Percentiles rank a stretch among this genome's conserved stretches.
Evolutionary conservation across 2,888 invertebrate species (phyloP).

Genomic region (Brachynemurus nebulosus): DNA sequence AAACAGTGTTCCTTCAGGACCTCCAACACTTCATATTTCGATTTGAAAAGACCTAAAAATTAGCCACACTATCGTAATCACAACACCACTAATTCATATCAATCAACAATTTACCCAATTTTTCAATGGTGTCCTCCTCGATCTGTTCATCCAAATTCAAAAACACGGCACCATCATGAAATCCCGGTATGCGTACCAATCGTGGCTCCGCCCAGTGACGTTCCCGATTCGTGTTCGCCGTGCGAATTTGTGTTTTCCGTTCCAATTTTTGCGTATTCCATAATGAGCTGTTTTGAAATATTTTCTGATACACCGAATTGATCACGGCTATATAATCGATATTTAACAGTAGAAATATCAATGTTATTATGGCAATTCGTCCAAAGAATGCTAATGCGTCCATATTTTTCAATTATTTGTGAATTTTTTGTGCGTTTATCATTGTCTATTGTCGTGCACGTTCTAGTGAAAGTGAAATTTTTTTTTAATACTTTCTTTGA

Average conservation of each 20-base stretch:
- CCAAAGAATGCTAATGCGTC: neutral
- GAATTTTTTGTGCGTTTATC: too few relatives aligned
- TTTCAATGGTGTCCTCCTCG: neutral
- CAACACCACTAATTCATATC: too few relatives aligned
- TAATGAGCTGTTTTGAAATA: neutral
- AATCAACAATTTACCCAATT: too few relatives aligned
- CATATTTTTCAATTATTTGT: too few relatives aligned
- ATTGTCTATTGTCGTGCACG: too few relatives aligned
- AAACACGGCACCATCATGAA: neutral
- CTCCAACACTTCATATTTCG: neutral
- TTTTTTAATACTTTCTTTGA: too few relatives aligned
- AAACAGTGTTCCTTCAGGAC: slow-evolving; percentile 29
- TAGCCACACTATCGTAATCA: too few relatives aligned
- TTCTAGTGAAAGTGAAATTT: too few relatives aligned
- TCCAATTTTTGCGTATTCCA: neutral
- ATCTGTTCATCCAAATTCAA: neutral
- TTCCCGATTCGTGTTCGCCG: too few relatives aligned
- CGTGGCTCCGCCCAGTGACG: neutral
- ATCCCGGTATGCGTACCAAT: neutral
- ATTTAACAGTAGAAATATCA: neutral
- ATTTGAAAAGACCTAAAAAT: slow-evolving; percentile 1
- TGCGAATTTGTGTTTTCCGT: neutral
- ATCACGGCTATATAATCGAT: neutral
- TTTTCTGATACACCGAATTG: neutral
- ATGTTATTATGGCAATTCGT: neutral